Evolutionary conservation across 2,888 invertebrate genomes (phyloP), one percentile per base, ranked within the genome.

Genomic region (Scaptomyza caliginosa): DNA sequence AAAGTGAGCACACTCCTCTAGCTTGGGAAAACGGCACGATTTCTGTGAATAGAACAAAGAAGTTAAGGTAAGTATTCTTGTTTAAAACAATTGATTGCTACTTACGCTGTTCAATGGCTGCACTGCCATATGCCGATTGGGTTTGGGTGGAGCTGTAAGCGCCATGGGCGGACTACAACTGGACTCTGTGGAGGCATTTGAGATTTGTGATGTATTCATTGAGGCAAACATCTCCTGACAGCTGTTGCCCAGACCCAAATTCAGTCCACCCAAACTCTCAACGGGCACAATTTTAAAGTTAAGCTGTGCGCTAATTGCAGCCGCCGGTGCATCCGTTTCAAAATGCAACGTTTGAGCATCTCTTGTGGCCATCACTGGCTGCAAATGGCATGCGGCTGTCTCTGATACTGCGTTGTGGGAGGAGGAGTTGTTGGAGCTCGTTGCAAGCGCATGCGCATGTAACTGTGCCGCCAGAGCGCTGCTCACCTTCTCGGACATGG

Each of bases 1-100:
- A 92, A 99, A 99, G 91, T 99, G 99, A 4, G 98, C 98, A 92
- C 99, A 99, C 90, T 99, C 98, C 91, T 98, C 98, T 67, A 99
- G 93, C 89, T 96, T 96, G 51, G 96, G 96, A 92, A 97, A 96
- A 55, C 95, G 93, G 77, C 94, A 94, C 46, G 91, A 89, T 84
- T 91, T 90, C 91, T 91, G 58, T 0, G 1, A 16, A 16, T 21
- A 1, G 26, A 7, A 5, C 4, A 19, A 38, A n/a, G n/a, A n/a
- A n/a, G n/a, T n/a, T n/a, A n/a, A n/a, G n/a, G n/a, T n/a, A n/a
- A n/a, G n/a, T n/a, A n/a, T n/a, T n/a, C n/a, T n/a, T n/a, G n/a
- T n/a, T n/a, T 3, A 2, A 4, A 5, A 16, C n/a, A 13, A 10
- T 39, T 16, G 0, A 8, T 48, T 2, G 5, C n/a, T 16, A 57